Evolutionary conservation across 2,888 invertebrate genomes (phyloP).

Genomic region (Nineta flava): DNA sequence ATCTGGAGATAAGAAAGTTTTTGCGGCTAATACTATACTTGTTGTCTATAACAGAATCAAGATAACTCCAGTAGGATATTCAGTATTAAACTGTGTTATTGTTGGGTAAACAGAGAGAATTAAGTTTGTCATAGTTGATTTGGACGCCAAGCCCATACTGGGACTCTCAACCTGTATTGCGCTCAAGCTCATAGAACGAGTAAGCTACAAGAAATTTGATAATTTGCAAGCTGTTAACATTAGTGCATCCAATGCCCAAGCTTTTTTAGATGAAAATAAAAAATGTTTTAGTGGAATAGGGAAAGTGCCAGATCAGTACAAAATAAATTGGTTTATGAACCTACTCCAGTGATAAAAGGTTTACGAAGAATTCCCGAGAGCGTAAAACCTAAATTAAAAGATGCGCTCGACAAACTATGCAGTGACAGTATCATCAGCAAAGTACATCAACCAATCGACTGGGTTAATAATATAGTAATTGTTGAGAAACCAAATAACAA

Average conservation of each 20-base stretch:
- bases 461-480: no score
- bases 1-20: no score
- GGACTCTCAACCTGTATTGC: background rate
- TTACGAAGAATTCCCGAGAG: background rate
- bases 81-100: background rate
- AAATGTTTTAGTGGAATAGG: background rate
- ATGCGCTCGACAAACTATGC: background rate
- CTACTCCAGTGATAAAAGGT: background rate
- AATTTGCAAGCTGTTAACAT: background rate
- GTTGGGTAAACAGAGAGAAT: background rate
- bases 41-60: no score
- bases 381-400: background rate
- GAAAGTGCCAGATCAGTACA: background rate
- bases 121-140: background rate
- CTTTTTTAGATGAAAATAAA: background rate
- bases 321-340: background rate
- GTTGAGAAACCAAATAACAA: conserved; percentile 4
- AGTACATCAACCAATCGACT: background rate
- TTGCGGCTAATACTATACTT: no score
- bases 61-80: no score
- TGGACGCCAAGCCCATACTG: background rate
- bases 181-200: background rate
- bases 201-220: no score
- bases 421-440: background rate
- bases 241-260: background rate